Evolutionary conservation across 2,888 invertebrate species (phyloP).

Genomic region (Auanema sp.): DNA sequence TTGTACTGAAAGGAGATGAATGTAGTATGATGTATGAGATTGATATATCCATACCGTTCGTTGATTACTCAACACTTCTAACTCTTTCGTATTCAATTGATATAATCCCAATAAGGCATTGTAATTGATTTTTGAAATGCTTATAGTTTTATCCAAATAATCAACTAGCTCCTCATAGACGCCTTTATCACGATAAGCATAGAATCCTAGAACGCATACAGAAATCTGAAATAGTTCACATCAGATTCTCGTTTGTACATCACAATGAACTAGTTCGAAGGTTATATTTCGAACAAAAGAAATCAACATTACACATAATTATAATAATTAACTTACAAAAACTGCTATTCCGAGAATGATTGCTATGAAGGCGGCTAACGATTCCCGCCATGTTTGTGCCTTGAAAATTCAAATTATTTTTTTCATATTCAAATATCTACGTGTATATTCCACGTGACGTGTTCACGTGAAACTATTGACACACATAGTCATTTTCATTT

Average conservation of each 20-base stretch:
- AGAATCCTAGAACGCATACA: constrained; percentile 27
- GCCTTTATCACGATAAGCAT: constrained; percentile 47
- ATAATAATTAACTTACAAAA: constrained; percentile 30
- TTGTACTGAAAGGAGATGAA: constrained; percentile 51
- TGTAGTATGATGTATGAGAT: neutral
- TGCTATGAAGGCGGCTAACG: constrained; percentile 48
- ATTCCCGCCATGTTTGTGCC: constrained; percentile 53
- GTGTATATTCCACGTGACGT: no score
- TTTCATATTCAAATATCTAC: no score
- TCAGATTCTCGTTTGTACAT: constrained; percentile 3
- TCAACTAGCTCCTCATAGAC: constrained; percentile 59
- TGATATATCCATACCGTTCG: constrained; percentile 40
- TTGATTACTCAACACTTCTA: constrained; percentile 42
- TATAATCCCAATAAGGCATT: constrained; percentile 52
- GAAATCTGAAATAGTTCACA: constrained; percentile 29
- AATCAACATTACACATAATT: neutral
- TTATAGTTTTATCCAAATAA: constrained; percentile 56
- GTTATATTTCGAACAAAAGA: neutral
- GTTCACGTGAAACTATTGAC: neutral
- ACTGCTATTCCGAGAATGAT: constrained; percentile 40
- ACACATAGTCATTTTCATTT: neutral
- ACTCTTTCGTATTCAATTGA: constrained; percentile 51
- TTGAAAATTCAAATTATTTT: neutral
- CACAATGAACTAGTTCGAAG: neutral
- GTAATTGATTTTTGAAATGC: constrained; percentile 61